Evolutionary conservation across 1,140 invertebrate species (phyloP), one percentile per base, ranked within the genome.

Genomic region (Drosophila albomicans): DNA sequence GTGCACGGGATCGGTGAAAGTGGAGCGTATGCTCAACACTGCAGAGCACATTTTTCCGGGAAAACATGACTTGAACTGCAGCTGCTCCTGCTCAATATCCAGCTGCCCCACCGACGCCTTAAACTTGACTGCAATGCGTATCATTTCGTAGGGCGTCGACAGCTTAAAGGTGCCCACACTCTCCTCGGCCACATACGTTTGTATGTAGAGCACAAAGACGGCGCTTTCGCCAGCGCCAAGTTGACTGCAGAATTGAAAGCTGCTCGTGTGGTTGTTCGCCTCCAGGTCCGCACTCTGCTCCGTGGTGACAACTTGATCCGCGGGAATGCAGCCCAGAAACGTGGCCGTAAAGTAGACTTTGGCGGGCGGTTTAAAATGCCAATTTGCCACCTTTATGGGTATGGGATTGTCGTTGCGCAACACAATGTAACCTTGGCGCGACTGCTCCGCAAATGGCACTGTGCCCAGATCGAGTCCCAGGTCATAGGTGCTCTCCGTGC

Each of bases 11-110:
- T 95, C 94, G 38, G 94, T 93, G 92, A 97, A 97, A 5, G 95
- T 95, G 64, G 96, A 97, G 61, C 96, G 94, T 20, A 97, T 95
- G 81, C 95, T 94, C 6, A 98, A 86, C 69, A 95, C 94, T 79
- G 96, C 94, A 46, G 94, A 94, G 82, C 96, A 97, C 49, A 96
- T 94, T 91, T 96, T 96, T 13, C 96, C 96, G 38, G 97, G 97
- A 94, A 97, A 98, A 77, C 96, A 96, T 92, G 97, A 95, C 67
- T 96, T 94, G 92, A 98, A 97, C 49, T 95, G 93, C 11, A 98
- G 91, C 75, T 94, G 94, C 75, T 95, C 94, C 32, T 95, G 94
- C 20, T 94, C 93, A 45, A 96, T 94, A 64, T 94, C 93, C 57
- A 95, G 78, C 77, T 94, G 94, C 32, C 95, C 95, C 48, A 94